These are phyloP conservation scores for Pollenia angustigena DNA, from an alignment of 2,888 invertebrate genomes.

Conservation along the genomic window DNA sequence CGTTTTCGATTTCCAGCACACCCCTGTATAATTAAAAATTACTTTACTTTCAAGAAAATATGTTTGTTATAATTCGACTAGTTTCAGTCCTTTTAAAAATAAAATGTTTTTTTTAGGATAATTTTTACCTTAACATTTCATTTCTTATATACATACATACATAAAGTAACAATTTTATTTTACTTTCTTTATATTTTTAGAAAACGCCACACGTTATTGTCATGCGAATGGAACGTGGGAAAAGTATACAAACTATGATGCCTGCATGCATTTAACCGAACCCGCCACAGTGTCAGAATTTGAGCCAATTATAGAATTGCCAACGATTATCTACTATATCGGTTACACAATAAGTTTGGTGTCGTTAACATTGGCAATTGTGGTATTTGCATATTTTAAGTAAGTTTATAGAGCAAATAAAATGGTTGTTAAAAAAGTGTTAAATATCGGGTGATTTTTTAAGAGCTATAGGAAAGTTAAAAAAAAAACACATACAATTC, in stretches of 20 bases:
- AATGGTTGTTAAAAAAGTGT: neutral
- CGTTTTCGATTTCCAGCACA: too few relatives aligned
- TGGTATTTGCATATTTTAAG: slow-evolving; percentile 92
- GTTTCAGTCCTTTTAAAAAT: too few relatives aligned
- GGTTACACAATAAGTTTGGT: slow-evolving; percentile 94
- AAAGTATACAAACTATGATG: slow-evolving; percentile 90
- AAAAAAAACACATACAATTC: too few relatives aligned
- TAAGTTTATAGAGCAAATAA: slow-evolving; percentile 64
- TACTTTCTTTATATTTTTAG: slow-evolving; percentile 84
- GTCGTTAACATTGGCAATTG: slow-evolving; percentile 91
- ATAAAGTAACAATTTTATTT: neutral
- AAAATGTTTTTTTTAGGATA: neutral
- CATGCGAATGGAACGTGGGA: slow-evolving; percentile 92
- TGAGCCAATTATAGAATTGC: slow-evolving; percentile 87
- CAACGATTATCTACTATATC: slow-evolving; percentile 91
- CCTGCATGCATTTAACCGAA: slow-evolving; percentile 86
- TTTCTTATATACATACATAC: too few relatives aligned
- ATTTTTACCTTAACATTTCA: neutral
- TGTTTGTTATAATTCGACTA: too few relatives aligned
- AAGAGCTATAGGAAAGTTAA: too few relatives aligned
- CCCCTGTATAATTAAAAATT: too few relatives aligned
- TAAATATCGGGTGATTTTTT: too few relatives aligned
- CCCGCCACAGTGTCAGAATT: slow-evolving; percentile 85
- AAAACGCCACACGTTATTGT: slow-evolving; percentile 93
- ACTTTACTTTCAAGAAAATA: too few relatives aligned